Base-by-base conservation (phyloP, 1,140 invertebrate species). In the Calosoma granatense region DNA sequence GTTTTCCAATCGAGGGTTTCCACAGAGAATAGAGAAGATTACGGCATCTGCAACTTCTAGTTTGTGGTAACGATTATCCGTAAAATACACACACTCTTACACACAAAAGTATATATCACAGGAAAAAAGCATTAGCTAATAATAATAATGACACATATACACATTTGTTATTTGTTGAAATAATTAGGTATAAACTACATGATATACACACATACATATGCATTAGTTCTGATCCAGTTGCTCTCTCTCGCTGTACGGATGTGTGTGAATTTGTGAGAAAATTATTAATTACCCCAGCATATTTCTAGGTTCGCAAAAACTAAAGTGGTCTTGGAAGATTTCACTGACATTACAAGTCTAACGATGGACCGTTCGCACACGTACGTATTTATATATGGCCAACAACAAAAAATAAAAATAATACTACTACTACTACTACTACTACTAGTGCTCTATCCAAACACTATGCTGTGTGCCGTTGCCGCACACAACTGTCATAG, bases 241-340 rank as follows among this genome's bases (percentile, higher is more conserved):
- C n/a, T n/a, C n/a, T n/a, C n/a, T n/a, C 41, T 17, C 3, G 17
- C 9, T 17, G 41, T 47, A 70, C 69, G 67, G 69, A 71, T 67
- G 64, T 64, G 72, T 66, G 65, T 72, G 72, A 66, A 67, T 67
- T 66, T 67, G 67, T 67, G 65, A 72, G 67, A 73, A 74, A 74
- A 73, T 71, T 74, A 76, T 74, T 76, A 77, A 77, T 75, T 70
- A 72, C 74, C 74, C 74, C 74, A 76, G 75, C 67, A 63, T 72
- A 72, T 72, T 72, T 72, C 69, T 72, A 72, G 70, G 70, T 72
- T 68, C 70, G 65, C 67, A 69, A 60, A n/a, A 56, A 63, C 41
- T 47, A 26, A n/a, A 26, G 53, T 54, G 22, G n/a, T 36, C 23
- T 54, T 54, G 53, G 53, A 54, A 26, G 53, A 30, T 17, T 14